phyloP scores from a whole-genome alignment of 2,113 vertebrate species.

The Asarcornis scutulata region DNA sequence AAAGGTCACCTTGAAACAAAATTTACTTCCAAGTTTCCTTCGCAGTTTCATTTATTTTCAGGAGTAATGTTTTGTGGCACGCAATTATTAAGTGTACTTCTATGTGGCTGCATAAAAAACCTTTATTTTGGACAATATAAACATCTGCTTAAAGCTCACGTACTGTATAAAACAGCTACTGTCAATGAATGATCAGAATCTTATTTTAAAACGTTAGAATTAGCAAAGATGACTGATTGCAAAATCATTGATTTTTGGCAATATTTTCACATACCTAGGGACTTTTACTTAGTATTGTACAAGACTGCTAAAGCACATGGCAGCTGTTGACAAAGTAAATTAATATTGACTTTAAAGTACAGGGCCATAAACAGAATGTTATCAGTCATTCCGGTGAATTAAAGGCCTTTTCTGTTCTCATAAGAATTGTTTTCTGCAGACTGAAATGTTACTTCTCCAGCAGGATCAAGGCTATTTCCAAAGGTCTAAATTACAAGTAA shows the following conservation, averaged over 20 bases:
- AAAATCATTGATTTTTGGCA: constrained; percentile 27
- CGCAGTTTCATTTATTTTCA: neutral
- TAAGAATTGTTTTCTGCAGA: neutral
- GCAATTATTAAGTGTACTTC: neutral
- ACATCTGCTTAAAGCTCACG: constrained; percentile 76
- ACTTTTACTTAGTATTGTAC: neutral
- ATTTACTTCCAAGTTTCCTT: constrained; percentile 4
- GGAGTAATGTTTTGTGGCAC: neutral
- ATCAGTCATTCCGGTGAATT: neutral
- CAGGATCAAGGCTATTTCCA: neutral
- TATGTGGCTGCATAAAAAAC: neutral
- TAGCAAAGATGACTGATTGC: constrained; percentile 77
- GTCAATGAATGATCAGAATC: constrained; percentile 77
- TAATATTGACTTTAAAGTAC: neutral
- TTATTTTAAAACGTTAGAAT: constrained; percentile 70
- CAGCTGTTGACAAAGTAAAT: neutral
- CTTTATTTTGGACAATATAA: constrained; percentile 66
- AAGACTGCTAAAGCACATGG: neutral
- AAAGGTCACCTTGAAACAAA: constrained; percentile 7
- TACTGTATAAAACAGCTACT: constrained; percentile 68
- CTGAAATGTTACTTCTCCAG: neutral
- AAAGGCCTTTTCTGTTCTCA: neutral
- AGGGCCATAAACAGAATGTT: neutral
- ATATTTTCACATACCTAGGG: neutral
- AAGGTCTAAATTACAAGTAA: neutral